These are phyloP conservation scores for Sorex maritimensis DNA, from an alignment of 2,797 vertebrate species.

Conservation along the genomic window DNA sequence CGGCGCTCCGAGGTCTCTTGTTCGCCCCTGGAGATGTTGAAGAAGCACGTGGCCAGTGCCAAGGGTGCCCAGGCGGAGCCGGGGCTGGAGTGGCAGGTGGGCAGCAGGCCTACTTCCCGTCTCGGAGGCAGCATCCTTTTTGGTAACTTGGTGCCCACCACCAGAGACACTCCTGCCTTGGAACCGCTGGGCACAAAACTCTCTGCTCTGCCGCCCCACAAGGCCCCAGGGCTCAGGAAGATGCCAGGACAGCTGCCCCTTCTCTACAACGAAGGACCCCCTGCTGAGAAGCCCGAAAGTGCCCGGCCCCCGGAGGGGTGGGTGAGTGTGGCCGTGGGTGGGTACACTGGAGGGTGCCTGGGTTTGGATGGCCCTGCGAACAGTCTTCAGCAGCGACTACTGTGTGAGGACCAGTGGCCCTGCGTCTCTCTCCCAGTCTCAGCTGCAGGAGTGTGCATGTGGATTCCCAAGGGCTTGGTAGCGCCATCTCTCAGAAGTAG, in stretches of 20 bases:
- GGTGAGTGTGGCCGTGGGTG: slow-evolving; percentile 79
- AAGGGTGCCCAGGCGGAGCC: background rate
- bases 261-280: slow-evolving; percentile 57
- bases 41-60: slow-evolving; percentile 83
- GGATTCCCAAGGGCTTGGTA: slow-evolving; percentile 33
- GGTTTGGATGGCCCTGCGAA: background rate
- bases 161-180: slow-evolving; percentile 80
- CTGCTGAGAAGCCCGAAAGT: slow-evolving; percentile 22
- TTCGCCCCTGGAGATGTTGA: slow-evolving; percentile 91
- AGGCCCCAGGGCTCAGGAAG: slow-evolving; percentile 77
- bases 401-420: background rate
- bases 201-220: slow-evolving; percentile 45
- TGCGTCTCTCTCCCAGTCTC: background rate
- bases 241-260: slow-evolving; percentile 75
- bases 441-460: background rate
- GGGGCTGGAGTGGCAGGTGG: slow-evolving; percentile 68
- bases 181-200: slow-evolving; percentile 78
- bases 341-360: background rate
- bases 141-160: slow-evolving; percentile 85
- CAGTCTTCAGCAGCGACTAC: background rate
- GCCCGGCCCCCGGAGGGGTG: slow-evolving; percentile 59
- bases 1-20: background rate
- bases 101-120: slow-evolving; percentile 91
- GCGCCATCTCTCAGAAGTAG: background rate
- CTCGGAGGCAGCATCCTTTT: slow-evolving; percentile 95